These are phyloP conservation scores for Acinonyx jubatus DNA, from an alignment of 2,113 vertebrate species.

Conservation along the genomic window DNA sequence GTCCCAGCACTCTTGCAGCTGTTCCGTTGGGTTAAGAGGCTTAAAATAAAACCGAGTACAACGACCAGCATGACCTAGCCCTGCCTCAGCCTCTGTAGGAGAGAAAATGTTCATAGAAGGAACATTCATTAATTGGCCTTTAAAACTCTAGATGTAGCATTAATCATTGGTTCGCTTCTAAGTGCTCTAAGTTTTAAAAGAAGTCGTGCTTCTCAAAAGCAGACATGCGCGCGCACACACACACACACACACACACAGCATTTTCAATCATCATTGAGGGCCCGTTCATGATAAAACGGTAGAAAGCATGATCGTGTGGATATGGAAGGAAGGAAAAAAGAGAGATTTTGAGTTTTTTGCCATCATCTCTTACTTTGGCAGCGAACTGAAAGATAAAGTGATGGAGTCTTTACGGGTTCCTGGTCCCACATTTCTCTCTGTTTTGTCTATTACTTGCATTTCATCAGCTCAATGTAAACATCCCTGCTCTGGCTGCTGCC, in stretches of 20 bases:
- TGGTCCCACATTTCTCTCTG: constrained; percentile 4
- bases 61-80: background rate
- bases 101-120: constrained; percentile 33
- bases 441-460: constrained; percentile 73
- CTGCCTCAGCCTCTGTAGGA: background rate
- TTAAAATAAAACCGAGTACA: constrained; percentile 52
- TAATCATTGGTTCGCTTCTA: background rate
- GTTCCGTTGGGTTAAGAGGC: constrained; percentile 21
- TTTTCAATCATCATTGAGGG: background rate
- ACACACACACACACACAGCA: background rate
- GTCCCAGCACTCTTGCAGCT: constrained; percentile 38
- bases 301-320: constrained; percentile 18
- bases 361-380: constrained; percentile 39
- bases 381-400: background rate
- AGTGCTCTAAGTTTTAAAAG: background rate
- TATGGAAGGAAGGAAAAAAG: background rate
- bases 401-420: constrained; percentile 48
- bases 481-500: background rate
- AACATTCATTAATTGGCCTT: background rate
- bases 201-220: background rate
- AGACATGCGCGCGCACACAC: background rate
- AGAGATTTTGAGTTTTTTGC: constrained; percentile 8
- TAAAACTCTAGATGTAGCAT: background rate
- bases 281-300: background rate
- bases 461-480: constrained; percentile 76